Base-by-base conservation (phyloP, 2,113 vertebrate species). In the Pao palembangensis region DNA sequence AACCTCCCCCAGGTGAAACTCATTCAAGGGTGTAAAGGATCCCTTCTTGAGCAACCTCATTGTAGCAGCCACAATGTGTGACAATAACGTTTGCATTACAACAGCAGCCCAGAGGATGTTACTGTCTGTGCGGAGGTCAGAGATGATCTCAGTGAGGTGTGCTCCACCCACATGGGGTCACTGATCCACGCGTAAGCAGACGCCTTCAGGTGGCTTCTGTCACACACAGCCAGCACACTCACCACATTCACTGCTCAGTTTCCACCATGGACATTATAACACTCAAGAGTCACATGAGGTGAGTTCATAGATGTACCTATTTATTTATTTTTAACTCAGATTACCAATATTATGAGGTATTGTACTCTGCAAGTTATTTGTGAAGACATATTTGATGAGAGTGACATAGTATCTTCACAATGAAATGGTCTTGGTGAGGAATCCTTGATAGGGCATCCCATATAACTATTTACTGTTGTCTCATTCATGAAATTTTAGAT, bases 91-190 rank as follows among this genome's bases (percentile, higher is more conserved):
- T 83, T 74, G 67, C 70, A 69, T 81, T 31, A 77, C 68, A 78
- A 73, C 58, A 61, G 23, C 58, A 31, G 70, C 2, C n/a, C 61
- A 28, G 47, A 67, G 61, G 75, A 67, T 18, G 61, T 11, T 5
- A 17, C 49, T 52, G 64, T 69, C 73, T 67, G 75, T 52, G 51
- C 51, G 52, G 43, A 56, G 50, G 67, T 50, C 23, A 53, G 55
- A 67, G 69, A 68, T 67, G 69, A 65, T 69, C 66, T 73, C 28
- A 61, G 58, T 21, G 58, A 55, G 58, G 12, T 0, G 4, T 14
- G 73, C 83, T 60, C 81, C 87, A 78, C 87, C 88, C 86, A 76
- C 52, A 16, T 60, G 18, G 53, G 69, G 71, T 77, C 56, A 84
- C 50, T 64, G 72, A 77, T 78, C 71, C 58, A 42, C 25, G 46